Base-by-base conservation (phyloP, 2,797 vertebrate genomes). In the Psittacula echo region DNA sequence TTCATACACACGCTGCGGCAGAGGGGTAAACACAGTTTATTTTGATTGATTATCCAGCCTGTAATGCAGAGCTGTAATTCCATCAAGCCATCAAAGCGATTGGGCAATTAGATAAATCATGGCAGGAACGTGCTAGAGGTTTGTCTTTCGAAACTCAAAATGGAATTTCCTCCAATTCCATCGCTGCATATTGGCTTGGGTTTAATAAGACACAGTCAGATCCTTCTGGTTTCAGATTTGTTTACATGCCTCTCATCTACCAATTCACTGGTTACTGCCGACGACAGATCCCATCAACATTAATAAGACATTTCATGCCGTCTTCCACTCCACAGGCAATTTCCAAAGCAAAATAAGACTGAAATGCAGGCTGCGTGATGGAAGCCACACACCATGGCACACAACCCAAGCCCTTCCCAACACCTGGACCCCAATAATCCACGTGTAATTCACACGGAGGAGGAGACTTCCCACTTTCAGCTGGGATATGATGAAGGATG, bases 1-100 rank as follows among this genome's bases (percentile, higher is more conserved):
- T 83, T 29, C 81, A 14, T 1, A 16, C 64, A 7, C 90, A 23
- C 1, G 29, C 84, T 42, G 75, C 65, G 86, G 90, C 91, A 37
- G 18, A 94, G 91, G 91, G 85, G 91, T 47, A 85, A 95, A 90
- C 89, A 82, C 85, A 32, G 56, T 87, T 73, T 90, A 29, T 79
- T 94, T 23, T 80, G 95, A 95, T 89, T 85, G 95, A 96, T 95
- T 37, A 91, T 61, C 95, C 95, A 74, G 62, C 48, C 19, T 34
- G 93, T 20, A 68, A 80, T 6, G 86, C 91, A 29, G 95, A 81
- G 95, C 94, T 88, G 11, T 68, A 90, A 94, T 87, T 92, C 96
- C 94, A 85, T 85, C 90, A 19, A 65, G 84, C 47, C 95, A 90
- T 56, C 93, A 88, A 67, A 90, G 94, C 7, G 1, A 61, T 44